Evolutionary conservation across 2,888 invertebrate species (phyloP).

Genomic region (Lymantria dispar): DNA sequence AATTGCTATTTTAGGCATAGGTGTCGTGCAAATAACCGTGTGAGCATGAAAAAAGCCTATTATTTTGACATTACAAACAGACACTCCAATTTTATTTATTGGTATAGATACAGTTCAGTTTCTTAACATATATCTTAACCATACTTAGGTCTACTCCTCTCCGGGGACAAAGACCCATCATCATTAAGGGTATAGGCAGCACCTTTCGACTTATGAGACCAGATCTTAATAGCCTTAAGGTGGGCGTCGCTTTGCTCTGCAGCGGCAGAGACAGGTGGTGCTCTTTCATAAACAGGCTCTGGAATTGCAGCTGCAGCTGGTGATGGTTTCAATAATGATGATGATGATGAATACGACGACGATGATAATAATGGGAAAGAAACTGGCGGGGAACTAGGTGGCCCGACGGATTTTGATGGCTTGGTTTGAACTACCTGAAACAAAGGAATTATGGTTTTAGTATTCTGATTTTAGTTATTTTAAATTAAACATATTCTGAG

Average conservation of each 20-base stretch:
- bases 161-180: slow-evolving; percentile 66
- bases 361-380: slow-evolving; percentile 16
- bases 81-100: too few relatives aligned
- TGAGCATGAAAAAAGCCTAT: too few relatives aligned
- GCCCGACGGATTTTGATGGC: slow-evolving; percentile 14
- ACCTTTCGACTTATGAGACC: slow-evolving; percentile 69
- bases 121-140: slow-evolving; percentile 21
- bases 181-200: slow-evolving; percentile 68
- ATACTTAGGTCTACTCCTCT: slow-evolving; percentile 38
- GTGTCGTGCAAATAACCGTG: too few relatives aligned
- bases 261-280: slow-evolving; percentile 53
- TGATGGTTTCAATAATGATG: slow-evolving; percentile 27
- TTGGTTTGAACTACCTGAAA: slow-evolving; percentile 58
- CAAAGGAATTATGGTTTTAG: background rate
- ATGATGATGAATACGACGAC: slow-evolving; percentile 29
- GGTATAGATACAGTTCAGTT: slow-evolving; percentile 1
- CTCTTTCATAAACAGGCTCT: slow-evolving; percentile 49
- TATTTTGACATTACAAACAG: too few relatives aligned
- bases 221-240: slow-evolving; percentile 67
- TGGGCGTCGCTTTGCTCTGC: slow-evolving; percentile 69
- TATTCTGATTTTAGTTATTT: background rate
- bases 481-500: too few relatives aligned
- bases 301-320: slow-evolving; percentile 30
- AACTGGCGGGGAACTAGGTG: slow-evolving; percentile 7
- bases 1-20: too few relatives aligned